Evolutionary conservation across 2,113 vertebrate genomes (phyloP).

Genomic region (Heliornis fulica): DNA sequence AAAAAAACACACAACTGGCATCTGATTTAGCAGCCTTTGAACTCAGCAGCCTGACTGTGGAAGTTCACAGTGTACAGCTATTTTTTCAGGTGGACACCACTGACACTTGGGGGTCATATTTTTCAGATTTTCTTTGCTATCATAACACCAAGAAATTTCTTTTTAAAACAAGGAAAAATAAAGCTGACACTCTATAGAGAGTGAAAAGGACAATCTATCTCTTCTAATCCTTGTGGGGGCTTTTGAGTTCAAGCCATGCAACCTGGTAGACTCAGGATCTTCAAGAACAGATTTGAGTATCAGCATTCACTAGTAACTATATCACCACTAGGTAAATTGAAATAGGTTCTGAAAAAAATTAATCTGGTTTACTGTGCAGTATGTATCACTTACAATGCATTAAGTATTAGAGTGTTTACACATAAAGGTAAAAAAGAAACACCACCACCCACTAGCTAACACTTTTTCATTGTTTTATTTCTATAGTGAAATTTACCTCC

Average conservation of each 20-base stretch:
- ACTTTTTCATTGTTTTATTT: conserved; percentile 56
- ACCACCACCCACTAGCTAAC: conserved; percentile 43
- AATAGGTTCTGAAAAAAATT: not conserved
- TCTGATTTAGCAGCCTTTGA: conserved; percentile 51
- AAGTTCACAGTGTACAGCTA: not conserved
- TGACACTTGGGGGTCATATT: conserved; percentile 29
- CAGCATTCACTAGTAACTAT: not conserved
- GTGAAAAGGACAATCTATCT: not conserved
- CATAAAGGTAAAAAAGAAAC: conserved; percentile 65
- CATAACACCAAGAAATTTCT: conserved; percentile 2
- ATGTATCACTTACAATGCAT: conserved; percentile 57
- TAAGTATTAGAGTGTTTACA: conserved; percentile 59
- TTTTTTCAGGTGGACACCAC: conserved; percentile 57
- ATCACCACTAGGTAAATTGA: not conserved
- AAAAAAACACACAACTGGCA: not conserved
- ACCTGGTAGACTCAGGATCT: not conserved
- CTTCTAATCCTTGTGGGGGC: not conserved
- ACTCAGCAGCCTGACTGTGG: not conserved
- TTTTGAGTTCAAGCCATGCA: not conserved
- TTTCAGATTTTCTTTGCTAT: conserved; percentile 36
- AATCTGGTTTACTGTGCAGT: not conserved
- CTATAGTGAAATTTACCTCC: conserved; percentile 45
- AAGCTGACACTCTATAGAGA: not conserved
- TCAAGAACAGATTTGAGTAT: not conserved
- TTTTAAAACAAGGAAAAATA: conserved; percentile 6